Percentiles rank a stretch among this genome's conserved stretches.
Evolutionary conservation across 2,113 vertebrate genomes (phyloP).

Genomic region (Daphoenositta chrysoptera): DNA sequence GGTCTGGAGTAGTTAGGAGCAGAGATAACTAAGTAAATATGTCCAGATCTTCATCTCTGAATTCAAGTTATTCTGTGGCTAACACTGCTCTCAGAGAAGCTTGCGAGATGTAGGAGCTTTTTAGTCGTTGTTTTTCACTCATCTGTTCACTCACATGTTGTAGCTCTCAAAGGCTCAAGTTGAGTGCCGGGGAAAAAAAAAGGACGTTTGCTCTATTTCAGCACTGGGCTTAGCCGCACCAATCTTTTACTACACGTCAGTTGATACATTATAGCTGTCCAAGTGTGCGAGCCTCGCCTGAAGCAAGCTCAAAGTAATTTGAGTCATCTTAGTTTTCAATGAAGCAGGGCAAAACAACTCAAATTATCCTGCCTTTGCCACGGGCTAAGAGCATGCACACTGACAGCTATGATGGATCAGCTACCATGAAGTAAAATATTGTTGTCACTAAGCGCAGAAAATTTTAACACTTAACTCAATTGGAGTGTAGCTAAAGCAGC

Average conservation of each 20-base stretch:
- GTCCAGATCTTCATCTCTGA: not conserved
- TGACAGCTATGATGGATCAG: conserved; percentile 22
- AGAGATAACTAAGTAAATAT: not conserved
- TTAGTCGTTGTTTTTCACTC: not conserved
- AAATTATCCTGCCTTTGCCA: conserved; percentile 31
- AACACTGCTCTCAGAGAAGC: not conserved
- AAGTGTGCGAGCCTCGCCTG: not conserved
- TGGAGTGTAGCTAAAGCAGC: not conserved
- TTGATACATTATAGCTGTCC: conserved; percentile 17
- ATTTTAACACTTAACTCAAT: not conserved
- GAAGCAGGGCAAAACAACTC: conserved; percentile 46
- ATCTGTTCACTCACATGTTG: not conserved
- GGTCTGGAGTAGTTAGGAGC: not conserved
- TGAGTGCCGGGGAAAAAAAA: not conserved
- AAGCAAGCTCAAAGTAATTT: conserved; percentile 33
- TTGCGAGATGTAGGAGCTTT: not conserved
- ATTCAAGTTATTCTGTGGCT: not conserved
- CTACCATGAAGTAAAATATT: not conserved
- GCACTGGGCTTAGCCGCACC: not conserved
- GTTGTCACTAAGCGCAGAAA: not conserved
- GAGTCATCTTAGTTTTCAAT: conserved; percentile 38
- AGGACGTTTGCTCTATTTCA: not conserved
- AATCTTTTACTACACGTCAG: not conserved
- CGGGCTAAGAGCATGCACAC: not conserved
- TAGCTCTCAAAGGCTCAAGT: not conserved